Evolutionary conservation across 2,888 invertebrate genomes (phyloP), one percentile per base, ranked within the genome.

Genomic region (Melitaea athalia): DNA sequence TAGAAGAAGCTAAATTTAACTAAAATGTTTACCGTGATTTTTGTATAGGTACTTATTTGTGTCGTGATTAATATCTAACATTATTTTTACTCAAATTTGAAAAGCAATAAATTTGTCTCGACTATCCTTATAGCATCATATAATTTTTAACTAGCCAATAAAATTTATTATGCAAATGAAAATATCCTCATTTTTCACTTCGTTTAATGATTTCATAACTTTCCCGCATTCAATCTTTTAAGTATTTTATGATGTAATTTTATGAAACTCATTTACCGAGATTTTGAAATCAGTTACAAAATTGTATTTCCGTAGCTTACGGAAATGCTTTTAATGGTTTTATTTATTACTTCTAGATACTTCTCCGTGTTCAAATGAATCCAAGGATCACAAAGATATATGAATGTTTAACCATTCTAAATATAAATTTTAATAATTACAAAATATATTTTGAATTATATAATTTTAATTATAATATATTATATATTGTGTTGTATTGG

Each of bases 201-300:
- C 42, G 57, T 33, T 60, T 47, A 60, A 60, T 45, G 31, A 42
- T 15, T 52, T 12, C 52, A 42, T 50, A 52, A 52, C 52, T 59
- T 65, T 50, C 33, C 52, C 55, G 55, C 33, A 55, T 55, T 57
- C 31, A 52, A 15, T 45, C 43, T 65, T 52, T 57, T 15, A 57
- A 59, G 50, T 65, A 59, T 59, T 65, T 65, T 31, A 65, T 59
- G 60, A 47, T 8, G 60, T 42, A 59, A 65, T 59, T 59, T 59
- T 38, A 52, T 59, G 31, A 59, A 65, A 65, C 64, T 65, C 50
- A 59, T 65, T 52, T 43, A 38, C 49, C 12, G 15, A n/a, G 52
- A 52, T 65, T 59, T 59, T 8, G 33, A 52, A 57, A 65, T 52
- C 50, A 52, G 42, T 65, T 59, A 43, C 57, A 65, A 65, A 65